Evolutionary conservation across 2,797 vertebrate genomes (phyloP).

Genomic region (Spinus olivaceus): DNA sequence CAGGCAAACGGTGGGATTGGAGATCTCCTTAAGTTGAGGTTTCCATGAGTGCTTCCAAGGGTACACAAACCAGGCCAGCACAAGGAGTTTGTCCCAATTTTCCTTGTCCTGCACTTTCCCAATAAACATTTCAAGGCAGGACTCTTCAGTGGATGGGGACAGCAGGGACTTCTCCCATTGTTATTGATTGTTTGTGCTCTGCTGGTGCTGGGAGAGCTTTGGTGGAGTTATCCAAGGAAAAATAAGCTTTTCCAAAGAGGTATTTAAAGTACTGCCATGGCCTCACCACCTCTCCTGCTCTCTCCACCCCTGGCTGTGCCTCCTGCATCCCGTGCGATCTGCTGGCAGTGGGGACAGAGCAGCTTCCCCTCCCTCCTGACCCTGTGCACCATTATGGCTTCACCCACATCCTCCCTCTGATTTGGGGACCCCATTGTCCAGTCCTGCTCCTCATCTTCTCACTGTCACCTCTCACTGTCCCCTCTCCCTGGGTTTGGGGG

Average conservation of each 20-base stretch:
- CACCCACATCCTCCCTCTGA: not conserved
- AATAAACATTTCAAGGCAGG: not conserved
- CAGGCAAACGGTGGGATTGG: not conserved
- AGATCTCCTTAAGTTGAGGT: not conserved
- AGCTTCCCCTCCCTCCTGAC: not conserved
- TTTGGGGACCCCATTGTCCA: fast-evolving
- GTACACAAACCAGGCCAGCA: not conserved
- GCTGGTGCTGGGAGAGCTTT: not conserved
- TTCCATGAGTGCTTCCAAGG: not conserved
- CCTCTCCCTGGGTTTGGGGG: not conserved
- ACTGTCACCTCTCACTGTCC: not conserved
- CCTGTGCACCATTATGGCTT: not conserved
- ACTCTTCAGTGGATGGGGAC: not conserved
- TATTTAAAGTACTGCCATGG: not conserved
- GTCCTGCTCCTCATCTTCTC: not conserved
- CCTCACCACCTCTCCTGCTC: not conserved
- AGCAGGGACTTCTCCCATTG: fast-evolving
- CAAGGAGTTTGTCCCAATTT: not conserved
- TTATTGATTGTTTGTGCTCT: not conserved
- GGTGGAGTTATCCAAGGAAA: not conserved
- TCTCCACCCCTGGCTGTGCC: not conserved
- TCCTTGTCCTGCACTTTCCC: not conserved
- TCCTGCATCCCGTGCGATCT: not conserved
- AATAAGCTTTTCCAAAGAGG: not conserved
- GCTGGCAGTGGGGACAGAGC: not conserved